Base-by-base conservation (phyloP, 2,888 invertebrate genomes). In the Halictus ligatus region DNA sequence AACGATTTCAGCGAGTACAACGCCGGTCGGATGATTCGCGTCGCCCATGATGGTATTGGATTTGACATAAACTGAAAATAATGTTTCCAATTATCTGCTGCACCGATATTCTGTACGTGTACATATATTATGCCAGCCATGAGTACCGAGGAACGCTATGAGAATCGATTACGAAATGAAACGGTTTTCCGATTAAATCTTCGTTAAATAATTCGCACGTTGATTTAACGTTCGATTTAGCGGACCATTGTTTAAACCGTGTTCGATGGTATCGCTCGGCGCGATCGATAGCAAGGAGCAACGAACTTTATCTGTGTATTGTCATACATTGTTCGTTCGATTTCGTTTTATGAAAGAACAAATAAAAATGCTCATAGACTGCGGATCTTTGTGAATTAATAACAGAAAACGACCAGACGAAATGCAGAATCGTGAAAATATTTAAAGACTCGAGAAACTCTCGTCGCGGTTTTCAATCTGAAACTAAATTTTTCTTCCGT, bases 1-100 rank as follows among this genome's bases (percentile, higher is more conserved):
- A 13, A 98, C 97, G 87, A 99, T 98, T 95, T 98, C 98, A 1
- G 98, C 98, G 88, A 98, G 95, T 1, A 99, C 98, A 5, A 98
- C 98, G 15, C 98, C 98, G 78, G 97, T 96, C 21, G 97, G 96
- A 95, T 98, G 98, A 90, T 97, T 97, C 3, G 97, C 96, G 93
- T 98, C 98, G 5, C 98, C 98, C 69, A 97, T 96, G 67, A 97
- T 96, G 2, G 98, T 98, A 94, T 98, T 98, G 40, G 98, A 98
- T 94, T 98, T 98, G 25, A 98, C 98, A 95, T 98, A 98, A 93
- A 97, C 98, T 98, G 95, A 88, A 95, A 89, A 81, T 80, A 85
- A 82, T 67, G 77, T 77, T 35, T 64, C 18, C 73, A 50, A 87
- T 88, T 83, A 82, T 75, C 21, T 8, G 50, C 6, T 4, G 5